phyloP scores from a whole-genome alignment of 2,797 vertebrate genomes.

The Halcyon leucocephala region DNA sequence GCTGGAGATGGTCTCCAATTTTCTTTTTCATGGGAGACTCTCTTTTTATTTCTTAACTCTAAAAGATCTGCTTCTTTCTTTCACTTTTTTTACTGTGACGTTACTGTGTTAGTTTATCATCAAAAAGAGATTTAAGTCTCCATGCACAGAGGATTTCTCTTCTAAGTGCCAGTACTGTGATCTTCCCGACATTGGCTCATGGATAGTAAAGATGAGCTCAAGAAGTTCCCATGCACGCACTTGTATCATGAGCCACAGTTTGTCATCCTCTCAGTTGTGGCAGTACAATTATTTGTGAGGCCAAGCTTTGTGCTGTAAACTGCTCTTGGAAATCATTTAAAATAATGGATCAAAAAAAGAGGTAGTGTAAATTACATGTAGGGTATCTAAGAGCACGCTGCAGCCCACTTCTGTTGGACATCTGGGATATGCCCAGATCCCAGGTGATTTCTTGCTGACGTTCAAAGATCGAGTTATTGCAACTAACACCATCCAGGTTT shows the following conservation, averaged over 20 bases:
- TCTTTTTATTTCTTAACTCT: not conserved
- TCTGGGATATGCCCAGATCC: not conserved
- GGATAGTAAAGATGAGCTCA: not conserved
- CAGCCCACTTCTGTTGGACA: not conserved
- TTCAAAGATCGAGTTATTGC: not conserved
- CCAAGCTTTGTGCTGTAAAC: not conserved
- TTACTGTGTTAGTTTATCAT: not conserved
- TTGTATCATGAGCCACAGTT: not conserved
- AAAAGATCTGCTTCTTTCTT: not conserved
- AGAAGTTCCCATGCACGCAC: not conserved
- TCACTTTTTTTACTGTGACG: not conserved
- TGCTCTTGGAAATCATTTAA: not conserved
- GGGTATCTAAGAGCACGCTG: not conserved
- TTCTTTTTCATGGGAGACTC: not conserved
- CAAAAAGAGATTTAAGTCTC: not conserved
- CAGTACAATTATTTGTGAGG: not conserved
- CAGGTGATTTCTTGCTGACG: not conserved
- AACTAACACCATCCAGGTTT: not conserved
- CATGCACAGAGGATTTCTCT: not conserved
- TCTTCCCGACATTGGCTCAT: not conserved
- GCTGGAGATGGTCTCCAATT: not conserved
- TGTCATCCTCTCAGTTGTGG: not conserved
- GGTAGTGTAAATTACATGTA: not conserved
- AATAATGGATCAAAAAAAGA: not conserved
- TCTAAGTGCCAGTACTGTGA: not conserved